Percentiles rank a stretch among this genome's conserved stretches.
Conservation (phyloP, 2,888 invertebrate genomes). For the Microplitis deprimator region DNA sequence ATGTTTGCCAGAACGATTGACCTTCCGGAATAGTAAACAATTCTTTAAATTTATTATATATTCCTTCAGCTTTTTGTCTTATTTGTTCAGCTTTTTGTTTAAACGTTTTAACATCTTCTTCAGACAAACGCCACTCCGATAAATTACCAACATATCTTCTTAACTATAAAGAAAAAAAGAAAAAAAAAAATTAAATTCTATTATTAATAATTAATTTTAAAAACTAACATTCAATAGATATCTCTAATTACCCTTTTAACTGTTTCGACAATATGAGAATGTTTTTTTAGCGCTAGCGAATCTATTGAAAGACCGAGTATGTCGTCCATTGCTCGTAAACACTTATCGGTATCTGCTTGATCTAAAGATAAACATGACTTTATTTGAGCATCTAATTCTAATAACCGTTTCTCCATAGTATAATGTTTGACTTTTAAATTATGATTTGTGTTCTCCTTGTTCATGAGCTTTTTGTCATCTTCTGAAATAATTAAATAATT, state of each 20-base stretch:
- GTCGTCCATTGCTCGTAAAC: conserved; percentile 80
- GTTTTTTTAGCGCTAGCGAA: conserved; percentile 85
- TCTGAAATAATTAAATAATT: conserved; percentile 71
- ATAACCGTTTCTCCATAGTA: conserved; percentile 78
- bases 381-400: conserved; percentile 79
- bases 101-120: conserved; percentile 77
- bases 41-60: conserved; percentile 76
- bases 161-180: conserved; percentile 69
- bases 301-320: conserved; percentile 76
- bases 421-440: conserved; percentile 75
- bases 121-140: conserved; percentile 79
- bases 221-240: background rate
- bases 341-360: conserved; percentile 81
- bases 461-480: conserved; percentile 73
- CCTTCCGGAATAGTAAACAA: conserved; percentile 78
- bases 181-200: conserved; percentile 32
- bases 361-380: conserved; percentile 79
- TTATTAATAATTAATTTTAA: background rate
- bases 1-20: conserved; percentile 81
- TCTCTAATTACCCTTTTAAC: conserved; percentile 75
- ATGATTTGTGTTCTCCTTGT: conserved; percentile 65
- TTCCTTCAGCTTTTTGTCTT: conserved; percentile 78
- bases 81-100: conserved; percentile 80
- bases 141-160: conserved; percentile 86
- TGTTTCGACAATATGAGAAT: conserved; percentile 84